Evolutionary conservation across 2,797 vertebrate species (phyloP), one percentile per base, ranked within the genome.

Genomic region (Tragopan temminckii): DNA sequence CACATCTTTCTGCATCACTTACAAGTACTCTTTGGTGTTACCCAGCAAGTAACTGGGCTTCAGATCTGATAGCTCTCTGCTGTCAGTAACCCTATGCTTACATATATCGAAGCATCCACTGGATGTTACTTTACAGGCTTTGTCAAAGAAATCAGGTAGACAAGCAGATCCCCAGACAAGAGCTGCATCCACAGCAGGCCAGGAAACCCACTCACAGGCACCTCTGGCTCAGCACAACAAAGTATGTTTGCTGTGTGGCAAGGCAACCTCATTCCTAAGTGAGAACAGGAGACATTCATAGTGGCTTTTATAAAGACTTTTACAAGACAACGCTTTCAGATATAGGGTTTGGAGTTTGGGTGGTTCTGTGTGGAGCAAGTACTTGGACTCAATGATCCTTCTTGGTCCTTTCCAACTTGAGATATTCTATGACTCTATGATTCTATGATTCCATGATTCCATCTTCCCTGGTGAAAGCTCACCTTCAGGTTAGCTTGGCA

Each of bases 151-250:
- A 68, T 43, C 45, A 64, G n/a, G n/a, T 33, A 8, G 31, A 61
- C 2, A 25, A 66, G 50, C 11, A 50, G 50, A 36, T 31, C 12
- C 62, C 50, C n/a, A 38, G 15, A 43, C 18, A 24, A 45, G 35
- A 72, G 64, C 64, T 76, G 53, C 53, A 40, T 29, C 35, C 29
- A 40, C 0, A 1, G 58, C 36, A 62, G 33, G 20, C 2, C 57
- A 5, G 0, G 0, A 70, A 38, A 67, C 40, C 19, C 1, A 0
- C n/a, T 61, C 29, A 7, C 4, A n/a, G 42, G 12, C 7, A 9
- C 31, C 20, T 43, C 42, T 35, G n/a, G 55, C 66, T 55, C 70
- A 72, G 66, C 59, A 58, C 19, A n/a, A 25, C 1, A 48, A 79
- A 64, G 15, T 38, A 7, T 35, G 38, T 29, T 43, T 19, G 24